These are phyloP conservation scores for Melangyna quadrimaculata DNA, from an alignment of 2,888 invertebrate species.

Conservation along the genomic window DNA sequence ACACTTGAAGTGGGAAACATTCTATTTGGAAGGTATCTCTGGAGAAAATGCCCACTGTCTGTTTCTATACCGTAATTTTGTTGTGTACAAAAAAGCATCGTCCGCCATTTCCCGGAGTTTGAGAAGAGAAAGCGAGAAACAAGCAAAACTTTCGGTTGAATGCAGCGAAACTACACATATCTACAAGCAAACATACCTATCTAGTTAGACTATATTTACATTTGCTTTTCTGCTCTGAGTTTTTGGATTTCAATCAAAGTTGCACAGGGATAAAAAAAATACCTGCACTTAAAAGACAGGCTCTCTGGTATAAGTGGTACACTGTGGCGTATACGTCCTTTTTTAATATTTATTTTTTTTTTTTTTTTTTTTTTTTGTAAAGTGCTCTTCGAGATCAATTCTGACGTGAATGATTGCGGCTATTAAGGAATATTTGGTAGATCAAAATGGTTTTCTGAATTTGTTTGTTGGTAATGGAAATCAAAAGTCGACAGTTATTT, in stretches of 20 bases:
- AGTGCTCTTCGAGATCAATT: slow-evolving; percentile 28
- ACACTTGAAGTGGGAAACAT: slow-evolving; percentile 47
- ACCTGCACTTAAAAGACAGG: background rate
- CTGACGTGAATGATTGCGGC: slow-evolving; percentile 9
- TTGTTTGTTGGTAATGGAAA: background rate
- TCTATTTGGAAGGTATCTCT: slow-evolving; percentile 20
- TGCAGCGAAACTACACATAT: background rate
- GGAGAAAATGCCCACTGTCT: slow-evolving; percentile 53
- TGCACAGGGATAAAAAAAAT: background rate
- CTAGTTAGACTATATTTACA: background rate
- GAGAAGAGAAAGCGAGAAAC: background rate
- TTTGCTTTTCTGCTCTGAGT: slow-evolving; percentile 4
- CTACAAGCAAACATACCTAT: background rate
- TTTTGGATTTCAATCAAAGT: slow-evolving; percentile 25
- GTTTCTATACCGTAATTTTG: slow-evolving; percentile 18
- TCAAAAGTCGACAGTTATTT: background rate
- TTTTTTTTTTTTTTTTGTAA: background rate
- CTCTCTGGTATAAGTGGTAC: background rate
- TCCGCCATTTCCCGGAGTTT: background rate
- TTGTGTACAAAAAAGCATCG: slow-evolving; percentile 29
- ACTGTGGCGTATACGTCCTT: slow-evolving; percentile 25
- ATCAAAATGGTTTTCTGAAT: background rate
- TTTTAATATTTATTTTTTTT: too few species aligned
- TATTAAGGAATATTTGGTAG: slow-evolving; percentile 11
- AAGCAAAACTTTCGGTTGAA: slow-evolving; percentile 11